Evolutionary conservation across 2,797 vertebrate species (phyloP), one percentile per base, ranked within the genome.

Genomic region (Epinephelus awoara): DNA sequence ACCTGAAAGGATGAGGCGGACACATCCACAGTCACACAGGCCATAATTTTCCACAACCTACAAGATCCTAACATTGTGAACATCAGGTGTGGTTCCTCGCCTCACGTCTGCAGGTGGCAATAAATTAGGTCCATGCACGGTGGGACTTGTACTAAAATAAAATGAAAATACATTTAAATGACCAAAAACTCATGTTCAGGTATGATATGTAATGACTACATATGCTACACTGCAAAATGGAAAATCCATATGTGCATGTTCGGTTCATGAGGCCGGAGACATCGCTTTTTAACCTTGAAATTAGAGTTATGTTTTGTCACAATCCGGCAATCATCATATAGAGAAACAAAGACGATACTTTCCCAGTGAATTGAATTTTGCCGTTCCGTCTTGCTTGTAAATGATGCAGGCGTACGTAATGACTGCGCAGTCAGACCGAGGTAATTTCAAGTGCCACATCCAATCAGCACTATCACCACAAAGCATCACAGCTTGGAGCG

Each of bases 391-490:
- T 64, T 88, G 92, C 85, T 87, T 87, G 87, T 93, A 90, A 94
- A 91, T 87, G 90, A 92, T 89, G 90, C 85, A 86, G 91, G 85
- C 89, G 79, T 80, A 68, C 59, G 88, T 91, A 91, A 93, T 85
- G 87, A 89, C 85, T 78, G 87, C 77, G 73, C 11, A 87, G 89
- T 90, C 89, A 79, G 88, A 86, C 83, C 85, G 44, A 51, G 89
- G 90, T 90, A 75, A 92, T 93, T 93, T 88, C 50, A 77, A 72
- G 84, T 92, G 94, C 90, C 93, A 92, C 88, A 61, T 92, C 87
- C 91, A 94, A 94, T 95, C 92, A 94, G 82, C 74, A 23, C 82
- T 79, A 79, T 86, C 85, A 80, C 85, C 86, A 79, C 89, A 88
- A 93, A 86, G 86, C 74, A 89, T 91, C 78, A 64, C 92, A 91